phyloP scores from a whole-genome alignment of 2,113 vertebrate genomes.

The Anthoscopus minutus region DNA sequence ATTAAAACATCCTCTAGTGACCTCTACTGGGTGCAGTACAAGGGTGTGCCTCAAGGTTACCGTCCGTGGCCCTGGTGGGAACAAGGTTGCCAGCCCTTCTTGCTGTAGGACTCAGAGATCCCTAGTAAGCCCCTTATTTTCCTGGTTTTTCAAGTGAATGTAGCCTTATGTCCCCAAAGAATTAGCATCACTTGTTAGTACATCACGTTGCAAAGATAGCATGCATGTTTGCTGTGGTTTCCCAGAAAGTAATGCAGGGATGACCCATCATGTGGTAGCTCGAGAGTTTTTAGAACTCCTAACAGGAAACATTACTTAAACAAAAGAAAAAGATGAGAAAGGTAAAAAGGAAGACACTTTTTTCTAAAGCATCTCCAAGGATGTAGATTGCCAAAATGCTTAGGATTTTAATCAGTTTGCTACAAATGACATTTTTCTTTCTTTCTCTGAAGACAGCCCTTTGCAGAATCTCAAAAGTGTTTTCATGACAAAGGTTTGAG shows the following conservation, averaged over 20 bases:
- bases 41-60: not conserved
- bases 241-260: not conserved
- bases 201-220: not conserved
- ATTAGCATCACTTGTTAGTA: not conserved
- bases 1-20: not conserved
- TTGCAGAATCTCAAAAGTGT: not conserved
- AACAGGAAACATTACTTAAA: not conserved
- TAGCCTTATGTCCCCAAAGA: not conserved
- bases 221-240: not conserved
- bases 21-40: not conserved
- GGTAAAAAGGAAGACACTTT: not conserved
- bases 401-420: not conserved
- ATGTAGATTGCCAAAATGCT: not conserved
- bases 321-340: not conserved
- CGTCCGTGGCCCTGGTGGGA: not conserved
- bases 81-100: not conserved
- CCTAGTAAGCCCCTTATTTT: not conserved
- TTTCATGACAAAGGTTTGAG: not conserved
- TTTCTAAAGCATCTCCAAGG: not conserved
- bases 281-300: not conserved
- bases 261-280: not conserved
- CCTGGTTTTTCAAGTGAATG: not conserved
- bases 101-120: not conserved
- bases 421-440: not conserved
- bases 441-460: not conserved